phyloP scores from a whole-genome alignment of 2,797 vertebrate genomes.

The Garrulus glandarius region DNA sequence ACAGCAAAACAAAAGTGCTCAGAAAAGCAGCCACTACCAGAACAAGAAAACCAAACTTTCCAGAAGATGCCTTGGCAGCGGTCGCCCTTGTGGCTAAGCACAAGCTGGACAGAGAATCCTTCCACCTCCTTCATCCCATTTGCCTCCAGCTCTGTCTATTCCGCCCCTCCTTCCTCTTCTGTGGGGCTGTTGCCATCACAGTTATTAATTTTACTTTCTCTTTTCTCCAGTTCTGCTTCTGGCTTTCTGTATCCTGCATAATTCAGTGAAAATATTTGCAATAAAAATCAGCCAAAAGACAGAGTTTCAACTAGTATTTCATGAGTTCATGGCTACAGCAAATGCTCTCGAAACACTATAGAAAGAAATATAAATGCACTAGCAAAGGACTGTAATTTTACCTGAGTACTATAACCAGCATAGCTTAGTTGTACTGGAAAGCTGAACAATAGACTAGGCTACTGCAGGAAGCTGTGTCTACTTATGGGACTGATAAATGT shows the following conservation, averaged over 20 bases:
- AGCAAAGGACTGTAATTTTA: background rate
- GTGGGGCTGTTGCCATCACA: background rate
- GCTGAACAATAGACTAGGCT: background rate
- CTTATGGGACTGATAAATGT: background rate
- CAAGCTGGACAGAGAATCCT: background rate
- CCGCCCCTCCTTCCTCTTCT: background rate
- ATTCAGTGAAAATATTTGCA: background rate
- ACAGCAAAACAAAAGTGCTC: background rate
- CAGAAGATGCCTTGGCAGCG: background rate
- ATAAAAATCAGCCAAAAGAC: background rate
- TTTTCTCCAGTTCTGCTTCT: background rate
- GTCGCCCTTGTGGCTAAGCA: accelerated
- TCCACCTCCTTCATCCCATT: background rate
- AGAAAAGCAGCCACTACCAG: background rate
- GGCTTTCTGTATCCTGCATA: background rate
- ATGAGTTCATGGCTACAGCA: background rate
- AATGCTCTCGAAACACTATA: background rate
- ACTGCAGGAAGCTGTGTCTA: conserved; percentile 20
- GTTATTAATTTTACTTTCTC: background rate
- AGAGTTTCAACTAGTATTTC: background rate
- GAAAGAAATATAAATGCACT: background rate
- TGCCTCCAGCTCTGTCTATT: background rate
- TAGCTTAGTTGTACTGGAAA: background rate
- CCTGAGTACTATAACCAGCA: background rate
- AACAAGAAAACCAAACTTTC: background rate